Base-by-base conservation (phyloP, 2,888 invertebrate species). In the Nyleta sp. region DNA sequence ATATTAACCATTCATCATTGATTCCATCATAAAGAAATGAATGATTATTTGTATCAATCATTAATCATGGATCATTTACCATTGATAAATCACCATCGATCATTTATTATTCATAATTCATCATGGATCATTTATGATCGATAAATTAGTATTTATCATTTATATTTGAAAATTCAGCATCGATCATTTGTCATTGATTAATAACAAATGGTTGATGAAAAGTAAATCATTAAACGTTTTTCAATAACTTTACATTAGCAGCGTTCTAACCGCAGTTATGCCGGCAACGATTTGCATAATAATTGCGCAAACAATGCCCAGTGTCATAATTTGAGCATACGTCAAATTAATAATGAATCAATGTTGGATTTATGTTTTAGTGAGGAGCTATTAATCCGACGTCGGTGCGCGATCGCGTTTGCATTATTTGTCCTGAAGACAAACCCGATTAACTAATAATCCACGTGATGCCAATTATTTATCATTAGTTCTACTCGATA, bases 281-380 rank as follows among this genome's bases (percentile, higher is more conserved):
- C 18, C 10, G 6, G 15, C 22, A 15, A 57, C 13, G 18, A 46
- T 68, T 68, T 57, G 31, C 55, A 70, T 70, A 52, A 71, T 60
- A 48, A 42, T 35, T 44, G 62, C 18, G 8, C 48, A 64, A 64
- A 72, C 64, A 72, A 48, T 55, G 18, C 31, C 13, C 28, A 24
- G 20, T 53, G 38, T 24, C 46, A 71, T 71, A 71, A 62, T 53
- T 71, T 71, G 22, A 46, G 40, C 35, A 28, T 2, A 20, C 38
- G 62, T 71, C 62, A 53, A 71, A 60, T 62, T 44, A 53, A 71
- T 60, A 46, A 44, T 53, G 28, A 53, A 62, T 72, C 72, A 64
- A 35, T 72, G 64, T 13, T 22, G 46, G 24, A 72, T 72, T 55
- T 42, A 57, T 62, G 62, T 62, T 60, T 55, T 35, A 64, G 57